Base-by-base conservation (phyloP, 2,797 vertebrate genomes). In the Dendrocincla tyrannina region DNA sequence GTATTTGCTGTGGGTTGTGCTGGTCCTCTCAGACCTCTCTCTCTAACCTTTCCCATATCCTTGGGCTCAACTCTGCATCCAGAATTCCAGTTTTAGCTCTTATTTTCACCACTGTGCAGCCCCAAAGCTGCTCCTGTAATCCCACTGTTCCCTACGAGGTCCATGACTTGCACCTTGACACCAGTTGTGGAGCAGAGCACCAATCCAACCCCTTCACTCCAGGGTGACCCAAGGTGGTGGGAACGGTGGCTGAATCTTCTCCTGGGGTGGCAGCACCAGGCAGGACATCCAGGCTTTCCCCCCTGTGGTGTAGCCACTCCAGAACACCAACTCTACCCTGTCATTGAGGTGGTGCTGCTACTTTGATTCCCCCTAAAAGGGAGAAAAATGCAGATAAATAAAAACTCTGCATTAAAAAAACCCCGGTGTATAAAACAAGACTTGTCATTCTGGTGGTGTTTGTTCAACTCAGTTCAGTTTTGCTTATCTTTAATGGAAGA, bases 401-500 rank as follows among this genome's bases (percentile, higher is more conserved):
- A 30, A 24, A 68, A 66, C 47, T 67, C 17, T 62, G 18, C 27
- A 67, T 70, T 79, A 85, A 91, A 91, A 91, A 55, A 15, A 10
- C 27, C 11, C 24, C 1, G 20, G 30, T 52, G 44, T 89, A 55
- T 96, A 63, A 94, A 91, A 42, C 52, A 67, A 60, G 75, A 72
- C 92, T 85, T 87, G 24, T 93, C 50, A 46, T 87, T 80, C 74
- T 56, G 30, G 42, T 62, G 46, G 5, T 64, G 37, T 60, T 11
- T 46, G 82, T 41, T 95, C 89, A 82, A 23, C 82, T 87, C 30
- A 46, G 79, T 82, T 92, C 20, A 2, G 1, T 77, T 96, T 85
- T 55, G 62, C 86, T 94, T 72, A 53, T 44, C 68, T 94, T 82
- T 83, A 76, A 78, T 22, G 91, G 32, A 76, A n/a, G 55, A 94